Base-by-base conservation (phyloP, 1,140 invertebrate genomes). In the Theocolax elegans region DNA sequence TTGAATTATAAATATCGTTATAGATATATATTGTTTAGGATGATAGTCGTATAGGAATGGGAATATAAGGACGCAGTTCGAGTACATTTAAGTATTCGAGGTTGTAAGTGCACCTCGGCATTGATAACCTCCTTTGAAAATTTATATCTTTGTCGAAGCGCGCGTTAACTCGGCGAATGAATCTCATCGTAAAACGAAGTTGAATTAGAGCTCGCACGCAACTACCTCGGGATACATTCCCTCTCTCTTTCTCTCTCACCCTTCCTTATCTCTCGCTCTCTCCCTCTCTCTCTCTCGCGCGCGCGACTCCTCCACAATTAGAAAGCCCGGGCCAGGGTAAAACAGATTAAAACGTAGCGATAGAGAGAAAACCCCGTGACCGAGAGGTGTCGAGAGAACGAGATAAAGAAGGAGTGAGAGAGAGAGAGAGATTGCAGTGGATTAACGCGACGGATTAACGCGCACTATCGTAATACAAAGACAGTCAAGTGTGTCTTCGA, bases 181-280 rank as follows among this genome's bases (percentile, higher is more conserved):
- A 56, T 58, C 38, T 67, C 35, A 49, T 38, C 42, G 29, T 67
- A 67, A 67, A 58, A 58, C 29, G 27, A 67, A 67, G 42, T 59
- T 29, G 29, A 59, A 59, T 67, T 48, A 67, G 42, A 15, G 29
- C 53, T 56, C 29, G 29, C 53, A 21, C 27, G 27, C 15, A 56
- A 56, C 17, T n/a, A 3, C 7, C 42, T n/a, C n/a, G n/a, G n/a
- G n/a, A n/a, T 19, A 6, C 40, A n/a, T 15, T 44, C 40, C 40
- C 40, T 9, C 6, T 19, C 46, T 19, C 46, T 15, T 49, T 19
- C 46, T 49, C 8, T 19, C 46, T 49, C 13, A 2, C 19, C 23
- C n/a, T 10, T 23, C 15, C 42, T 56, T 51, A 51, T 51, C 23
- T 25, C 15, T 51, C 8, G 12, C 13, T 15, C 49, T 9, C 49